Evolutionary conservation across 2,888 invertebrate genomes (phyloP), one percentile per base, ranked within the genome.

Genomic region (Agrochola macilenta): DNA sequence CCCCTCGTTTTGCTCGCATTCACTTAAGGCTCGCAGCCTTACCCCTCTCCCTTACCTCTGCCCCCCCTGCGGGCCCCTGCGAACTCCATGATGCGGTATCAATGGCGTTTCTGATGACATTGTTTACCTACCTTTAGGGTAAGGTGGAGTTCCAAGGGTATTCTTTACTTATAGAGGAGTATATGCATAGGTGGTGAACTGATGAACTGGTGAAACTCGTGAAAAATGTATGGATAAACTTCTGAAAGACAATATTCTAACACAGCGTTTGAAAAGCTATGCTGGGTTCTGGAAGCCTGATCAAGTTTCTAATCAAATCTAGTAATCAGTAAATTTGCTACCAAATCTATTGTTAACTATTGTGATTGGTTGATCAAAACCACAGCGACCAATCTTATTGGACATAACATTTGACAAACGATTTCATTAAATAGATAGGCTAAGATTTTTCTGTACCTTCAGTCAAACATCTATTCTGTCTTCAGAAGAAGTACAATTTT

Each of bases 1-100:
- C 92, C 87, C 90, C 92, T 95, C 93, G 93, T 95, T 95, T 95
- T 96, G 93, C 91, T 95, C 93, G 92, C 93, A 93, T 95, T 94
- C 93, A 94, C 93, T 88, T 88, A 82, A 89, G 86, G 78, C 86
- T 82, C 81, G 81, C 82, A 74, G 76, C 81, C 69, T 69, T 26
- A 81, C 79, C 76, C 84, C 83, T 23, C 54, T 35, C 58, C 63
- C 52, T 65, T 39, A 61, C 75, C 75, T 75, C 75, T 2, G 8
- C 58, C 65, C 26, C 58, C 49, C 76, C 69, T 20, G 70, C 72
- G 77, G 35, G 74, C 52, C 58, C 74, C 79, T 63, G 68, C 79
- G 71, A 79, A 77, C 81, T 72, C 77, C 82, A 74, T 86, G 79
- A 86, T 82, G 86, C 63, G 66, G 76, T 81, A 78, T 84, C 87